Conservation (phyloP, 2,797 vertebrate species). For the Hylomyscus alleni region DNA sequence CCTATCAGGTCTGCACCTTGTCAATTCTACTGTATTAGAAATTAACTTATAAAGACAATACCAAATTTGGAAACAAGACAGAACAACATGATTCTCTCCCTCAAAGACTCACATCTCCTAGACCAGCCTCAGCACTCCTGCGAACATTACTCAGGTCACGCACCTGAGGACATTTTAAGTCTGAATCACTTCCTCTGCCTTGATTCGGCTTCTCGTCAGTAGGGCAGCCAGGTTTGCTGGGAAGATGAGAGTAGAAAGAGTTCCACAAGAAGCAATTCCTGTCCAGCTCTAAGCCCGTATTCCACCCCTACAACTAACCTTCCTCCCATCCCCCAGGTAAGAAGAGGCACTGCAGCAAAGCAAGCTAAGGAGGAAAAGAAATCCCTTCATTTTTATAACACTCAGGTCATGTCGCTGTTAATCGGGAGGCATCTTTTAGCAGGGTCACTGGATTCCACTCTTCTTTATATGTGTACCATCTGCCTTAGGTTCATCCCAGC, state of each 20-base stretch:
- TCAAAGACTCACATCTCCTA: not conserved
- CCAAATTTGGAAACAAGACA: not conserved
- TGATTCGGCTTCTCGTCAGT: not conserved
- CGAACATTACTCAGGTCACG: not conserved
- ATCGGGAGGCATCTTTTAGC: not conserved
- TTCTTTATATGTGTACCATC: not conserved
- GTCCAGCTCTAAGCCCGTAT: not conserved
- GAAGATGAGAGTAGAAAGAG: not conserved
- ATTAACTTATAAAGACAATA: not conserved
- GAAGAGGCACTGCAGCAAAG: not conserved
- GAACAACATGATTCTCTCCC: not conserved
- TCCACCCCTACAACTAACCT: not conserved
- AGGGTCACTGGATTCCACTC: not conserved
- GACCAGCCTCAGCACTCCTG: not conserved
- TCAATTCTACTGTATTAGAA: slow-evolving; percentile 19
- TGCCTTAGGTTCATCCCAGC: not conserved
- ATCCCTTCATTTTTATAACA: slow-evolving; percentile 9
- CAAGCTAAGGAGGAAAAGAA: not conserved
- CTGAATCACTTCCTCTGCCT: not conserved
- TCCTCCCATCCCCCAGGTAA: not conserved
- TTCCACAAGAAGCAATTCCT: not conserved
- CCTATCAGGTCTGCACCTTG: slow-evolving; percentile 6
- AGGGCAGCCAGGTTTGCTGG: not conserved
- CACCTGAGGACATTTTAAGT: not conserved
- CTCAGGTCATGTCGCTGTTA: not conserved